Conservation (phyloP, 2,113 vertebrate species). For the Rhinoptilus africanus region DNA sequence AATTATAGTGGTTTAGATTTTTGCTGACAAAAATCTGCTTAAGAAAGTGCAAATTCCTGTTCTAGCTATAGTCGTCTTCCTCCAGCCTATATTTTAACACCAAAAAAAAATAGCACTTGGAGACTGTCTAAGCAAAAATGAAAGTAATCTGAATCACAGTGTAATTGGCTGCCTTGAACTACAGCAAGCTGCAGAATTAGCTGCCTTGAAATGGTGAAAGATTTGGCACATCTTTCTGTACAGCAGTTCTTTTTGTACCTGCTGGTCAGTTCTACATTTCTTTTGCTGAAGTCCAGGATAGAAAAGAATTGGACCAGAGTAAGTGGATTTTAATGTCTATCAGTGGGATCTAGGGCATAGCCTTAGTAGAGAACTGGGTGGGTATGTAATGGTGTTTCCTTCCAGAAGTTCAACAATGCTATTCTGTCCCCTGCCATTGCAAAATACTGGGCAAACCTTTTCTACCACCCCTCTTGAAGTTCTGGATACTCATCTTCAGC, state of each 20-base stretch:
- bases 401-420: neutral
- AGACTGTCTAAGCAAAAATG: neutral
- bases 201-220: neutral
- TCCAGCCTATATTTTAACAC: neutral
- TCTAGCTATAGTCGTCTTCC: neutral
- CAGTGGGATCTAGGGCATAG: neutral
- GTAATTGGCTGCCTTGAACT: neutral
- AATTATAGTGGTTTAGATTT: constrained; percentile 33
- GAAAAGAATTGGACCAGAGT: neutral
- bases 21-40: constrained; percentile 31
- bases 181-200: neutral
- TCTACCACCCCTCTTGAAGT: neutral
- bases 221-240: neutral
- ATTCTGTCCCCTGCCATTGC: neutral
- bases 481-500: neutral
- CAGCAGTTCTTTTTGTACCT: neutral
- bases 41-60: neutral
- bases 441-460: neutral
- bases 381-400: neutral
- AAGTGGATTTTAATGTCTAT: neutral
- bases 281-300: neutral
- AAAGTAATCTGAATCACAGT: neutral
- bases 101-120: neutral
- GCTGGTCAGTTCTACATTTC: rapidly evolving
- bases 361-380: neutral